Evolutionary conservation across 2,113 vertebrate genomes (phyloP).

Genomic region (Hippoglossus stenolepis): DNA sequence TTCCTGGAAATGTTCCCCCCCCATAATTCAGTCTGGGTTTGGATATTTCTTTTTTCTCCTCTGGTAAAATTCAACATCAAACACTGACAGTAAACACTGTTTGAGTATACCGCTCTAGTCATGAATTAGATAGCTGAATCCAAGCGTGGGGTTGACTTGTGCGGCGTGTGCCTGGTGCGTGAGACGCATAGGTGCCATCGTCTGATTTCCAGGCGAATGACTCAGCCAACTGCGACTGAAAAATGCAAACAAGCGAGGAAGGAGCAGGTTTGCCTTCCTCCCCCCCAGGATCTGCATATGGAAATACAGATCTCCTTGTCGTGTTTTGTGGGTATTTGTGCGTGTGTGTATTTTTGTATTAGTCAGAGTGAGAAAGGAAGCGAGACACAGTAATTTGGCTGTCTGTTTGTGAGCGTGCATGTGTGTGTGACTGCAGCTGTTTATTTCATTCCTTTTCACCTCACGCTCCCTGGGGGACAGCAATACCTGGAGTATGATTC

Average conservation of each 20-base stretch:
- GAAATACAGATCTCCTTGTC: slow-evolving; percentile 49
- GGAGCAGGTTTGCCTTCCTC: slow-evolving; percentile 39
- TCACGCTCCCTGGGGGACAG: slow-evolving; percentile 20
- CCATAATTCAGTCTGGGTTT: slow-evolving; percentile 21
- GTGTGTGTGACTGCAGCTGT: slow-evolving; percentile 47
- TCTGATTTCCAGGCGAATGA: slow-evolving; percentile 63
- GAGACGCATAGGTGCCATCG: slow-evolving; percentile 52
- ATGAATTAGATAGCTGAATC: slow-evolving; percentile 36
- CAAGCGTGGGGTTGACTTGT: not conserved
- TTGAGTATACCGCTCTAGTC: slow-evolving; percentile 26
- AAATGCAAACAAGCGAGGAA: slow-evolving; percentile 70
- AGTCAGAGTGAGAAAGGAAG: slow-evolving; percentile 35
- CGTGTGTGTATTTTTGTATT: slow-evolving; percentile 40
- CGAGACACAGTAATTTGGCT: slow-evolving; percentile 40
- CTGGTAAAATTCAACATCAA: slow-evolving; percentile 16
- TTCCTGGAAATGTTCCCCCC: slow-evolving; percentile 43
- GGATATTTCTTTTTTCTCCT: not conserved
- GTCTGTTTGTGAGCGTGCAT: slow-evolving; percentile 26
- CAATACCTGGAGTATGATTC: slow-evolving; percentile 57
- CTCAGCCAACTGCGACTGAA: slow-evolving; percentile 60
- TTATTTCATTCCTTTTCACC: slow-evolving; percentile 60
- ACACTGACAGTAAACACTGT: slow-evolving; percentile 39
- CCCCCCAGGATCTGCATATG: slow-evolving; percentile 60
- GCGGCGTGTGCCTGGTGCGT: slow-evolving; percentile 34
- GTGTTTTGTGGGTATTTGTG: slow-evolving; percentile 34